Percentiles rank a stretch among this genome's conserved stretches.
phyloP scores from a whole-genome alignment of 2,113 vertebrate species.

The Lagopus leucura region DNA sequence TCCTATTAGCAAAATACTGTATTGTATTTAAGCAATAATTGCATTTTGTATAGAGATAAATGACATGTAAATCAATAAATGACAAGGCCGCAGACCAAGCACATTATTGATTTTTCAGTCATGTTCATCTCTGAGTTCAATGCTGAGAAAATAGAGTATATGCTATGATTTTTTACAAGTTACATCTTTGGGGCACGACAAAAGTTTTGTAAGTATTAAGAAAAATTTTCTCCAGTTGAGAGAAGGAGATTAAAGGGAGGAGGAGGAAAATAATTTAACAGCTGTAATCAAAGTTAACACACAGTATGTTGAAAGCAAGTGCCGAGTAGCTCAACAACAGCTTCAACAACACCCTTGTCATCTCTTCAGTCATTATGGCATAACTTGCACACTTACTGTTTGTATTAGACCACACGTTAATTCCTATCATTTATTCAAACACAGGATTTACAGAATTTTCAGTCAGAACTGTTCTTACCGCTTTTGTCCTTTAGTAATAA shows the following conservation, averaged over 20 bases:
- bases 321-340: neutral
- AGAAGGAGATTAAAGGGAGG: neutral
- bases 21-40: slow-evolving; percentile 80
- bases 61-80: slow-evolving; percentile 75
- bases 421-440: neutral
- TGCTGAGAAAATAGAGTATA: slow-evolving; percentile 61
- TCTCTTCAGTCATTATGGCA: neutral
- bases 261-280: neutral
- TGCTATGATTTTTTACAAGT: slow-evolving; percentile 56
- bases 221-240: slow-evolving; percentile 10
- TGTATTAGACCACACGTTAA: neutral
- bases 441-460: neutral
- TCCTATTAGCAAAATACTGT: slow-evolving; percentile 73
- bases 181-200: neutral
- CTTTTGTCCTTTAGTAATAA: neutral
- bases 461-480: neutral
- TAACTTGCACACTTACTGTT: neutral
- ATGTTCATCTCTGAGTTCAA: slow-evolving; percentile 63
- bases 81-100: slow-evolving; percentile 58
- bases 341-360: neutral
- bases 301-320: neutral
- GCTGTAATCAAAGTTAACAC: neutral
- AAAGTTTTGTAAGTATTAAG: slow-evolving; percentile 31
- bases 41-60: slow-evolving; percentile 73
- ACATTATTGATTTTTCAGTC: slow-evolving; percentile 74